A percentile compares a stretch with the other conserved stretches of the same genome.
Conservation (phyloP, 2,113 vertebrate genomes). For the Ceyx melanurus region DNA sequence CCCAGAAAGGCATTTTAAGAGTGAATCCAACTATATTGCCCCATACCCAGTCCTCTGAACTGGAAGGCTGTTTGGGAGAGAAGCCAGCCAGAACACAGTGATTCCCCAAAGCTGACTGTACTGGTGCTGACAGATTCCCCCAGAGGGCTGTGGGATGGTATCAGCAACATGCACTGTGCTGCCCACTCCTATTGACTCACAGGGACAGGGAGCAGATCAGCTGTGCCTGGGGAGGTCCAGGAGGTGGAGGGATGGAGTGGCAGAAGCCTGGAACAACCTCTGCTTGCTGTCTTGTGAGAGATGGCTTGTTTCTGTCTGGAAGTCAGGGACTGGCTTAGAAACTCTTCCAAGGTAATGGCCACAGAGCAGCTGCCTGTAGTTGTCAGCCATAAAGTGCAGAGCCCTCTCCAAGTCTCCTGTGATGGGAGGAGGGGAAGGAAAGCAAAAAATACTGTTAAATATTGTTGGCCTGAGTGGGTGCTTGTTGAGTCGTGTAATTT, state of each 20-base stretch:
- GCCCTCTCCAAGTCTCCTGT: neutral
- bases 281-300: neutral
- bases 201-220: neutral
- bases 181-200: rapidly evolving
- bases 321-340: neutral
- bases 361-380: neutral
- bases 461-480: neutral
- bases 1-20: neutral
- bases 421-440: neutral
- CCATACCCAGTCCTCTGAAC: neutral
- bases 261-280: neutral
- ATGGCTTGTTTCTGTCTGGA: neutral
- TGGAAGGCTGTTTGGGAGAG: neutral
- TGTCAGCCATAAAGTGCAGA: neutral
- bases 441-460: neutral
- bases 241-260: neutral
- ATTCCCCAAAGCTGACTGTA: neutral
- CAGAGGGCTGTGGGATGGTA: neutral
- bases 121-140: neutral
- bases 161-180: neutral
- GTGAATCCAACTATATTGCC: neutral
- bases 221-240: neutral
- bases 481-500: neutral
- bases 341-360: neutral
- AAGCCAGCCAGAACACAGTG: neutral